Percentiles rank a stretch among this genome's conserved stretches.
Evolutionary conservation across 2,888 invertebrate species (phyloP).

Genomic region (Microchrysa polita): DNA sequence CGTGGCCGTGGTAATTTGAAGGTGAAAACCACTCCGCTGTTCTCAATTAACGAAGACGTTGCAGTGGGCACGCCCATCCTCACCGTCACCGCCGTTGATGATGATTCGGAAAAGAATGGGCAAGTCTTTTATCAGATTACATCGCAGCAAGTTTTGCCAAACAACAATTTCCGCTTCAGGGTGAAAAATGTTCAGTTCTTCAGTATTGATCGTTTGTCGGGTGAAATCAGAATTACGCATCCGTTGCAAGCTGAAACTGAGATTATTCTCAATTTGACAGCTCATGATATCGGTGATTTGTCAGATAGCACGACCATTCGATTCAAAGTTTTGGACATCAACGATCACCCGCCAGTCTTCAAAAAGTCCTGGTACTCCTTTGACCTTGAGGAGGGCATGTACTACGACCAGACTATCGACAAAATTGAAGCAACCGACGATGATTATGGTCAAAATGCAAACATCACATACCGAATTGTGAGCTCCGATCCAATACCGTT

Average conservation of each 20-base stretch:
- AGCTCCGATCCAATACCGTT: constrained; percentile 71
- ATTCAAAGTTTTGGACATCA: constrained; percentile 80
- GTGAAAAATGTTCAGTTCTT: constrained; percentile 69
- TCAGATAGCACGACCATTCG: constrained; percentile 75
- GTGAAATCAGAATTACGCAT: constrained; percentile 78
- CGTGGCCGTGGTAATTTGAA: constrained; percentile 64
- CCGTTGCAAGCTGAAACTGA: constrained; percentile 79
- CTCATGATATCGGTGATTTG: constrained; percentile 79
- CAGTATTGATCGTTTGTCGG: constrained; percentile 78
- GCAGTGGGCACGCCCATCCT: constrained; percentile 75
- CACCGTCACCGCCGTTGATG: constrained; percentile 76
- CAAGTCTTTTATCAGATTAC: constrained; percentile 76
- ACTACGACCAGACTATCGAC: constrained; percentile 76
- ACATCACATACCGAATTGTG: constrained; percentile 76
- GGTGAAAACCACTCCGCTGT: constrained; percentile 66
- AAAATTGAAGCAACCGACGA: constrained; percentile 80
- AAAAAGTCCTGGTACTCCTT: constrained; percentile 85
- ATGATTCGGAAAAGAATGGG: constrained; percentile 76
- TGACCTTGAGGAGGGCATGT: constrained; percentile 81
- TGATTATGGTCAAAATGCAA: constrained; percentile 83
- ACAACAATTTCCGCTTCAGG: constrained; percentile 14
- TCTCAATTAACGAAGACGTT: constrained; percentile 77
- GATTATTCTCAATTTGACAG: constrained; percentile 78
- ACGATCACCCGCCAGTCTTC: constrained; percentile 85
- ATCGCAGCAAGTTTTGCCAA: constrained; percentile 73